Base-by-base conservation (phyloP, 1,140 invertebrate species). In the Bombus terrestris region DNA sequence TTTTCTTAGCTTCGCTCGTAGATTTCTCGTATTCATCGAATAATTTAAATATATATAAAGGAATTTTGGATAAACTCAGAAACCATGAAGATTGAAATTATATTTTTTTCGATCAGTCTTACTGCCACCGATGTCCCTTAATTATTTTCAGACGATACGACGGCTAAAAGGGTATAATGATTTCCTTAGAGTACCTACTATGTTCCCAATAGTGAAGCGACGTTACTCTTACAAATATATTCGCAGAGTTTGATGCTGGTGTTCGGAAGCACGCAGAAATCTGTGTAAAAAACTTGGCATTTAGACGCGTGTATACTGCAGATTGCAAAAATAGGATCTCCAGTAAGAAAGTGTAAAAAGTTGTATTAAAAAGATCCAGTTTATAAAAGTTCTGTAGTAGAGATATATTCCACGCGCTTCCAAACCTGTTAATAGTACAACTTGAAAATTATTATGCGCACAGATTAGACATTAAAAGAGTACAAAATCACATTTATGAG, bases 401-500 rank as follows among this genome's bases (percentile, higher is more conserved):
- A 9, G 25, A 69, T 13, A 32, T 6, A 25, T 62, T 68, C 35
- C n/a, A 59, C 87, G 57, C 69, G 59, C 77, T 37, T 37, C 62
- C 73, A 41, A 32, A 59, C 25, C n/a, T 35, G 59, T 88, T 77
- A 66, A 82, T 59, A 57, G 35, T 80, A 81, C 39, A 43, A 53
- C 18, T n/a, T 82, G 80, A 43, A 32, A 18, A 77, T 77, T 68
- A 18, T 83, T 68, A 83, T 77, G 81, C 81, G 81, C 62, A 83
- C 41, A 66, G n/a, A 81, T 77, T 88, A 77, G 43, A 85, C 74
- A 82, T 64, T 62, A 53, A 86, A 74, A 62, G 37, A 66, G 43
- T 78, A 89, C 28, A 82, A 64, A 53, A 78, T 89, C 88, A 83
- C 64, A 86, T 64, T 74, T 64, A 88, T 15, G 37, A 35, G 77